Evolutionary conservation across 1,140 invertebrate species (phyloP).

Genomic region (Yoshiicerus persimilis): DNA sequence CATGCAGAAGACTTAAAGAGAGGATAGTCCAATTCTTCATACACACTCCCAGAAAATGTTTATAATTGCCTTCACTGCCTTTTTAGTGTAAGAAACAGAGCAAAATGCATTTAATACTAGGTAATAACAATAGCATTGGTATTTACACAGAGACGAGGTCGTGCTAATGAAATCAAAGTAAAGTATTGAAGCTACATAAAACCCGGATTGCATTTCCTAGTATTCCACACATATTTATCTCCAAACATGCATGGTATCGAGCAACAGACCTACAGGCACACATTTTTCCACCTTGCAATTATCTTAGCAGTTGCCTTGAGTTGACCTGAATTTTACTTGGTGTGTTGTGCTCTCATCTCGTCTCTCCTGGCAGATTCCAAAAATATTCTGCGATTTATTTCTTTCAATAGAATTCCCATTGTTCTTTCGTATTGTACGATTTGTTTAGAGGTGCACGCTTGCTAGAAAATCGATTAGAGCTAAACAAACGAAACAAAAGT

Average conservation of each 20-base stretch:
- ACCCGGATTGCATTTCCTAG: background rate
- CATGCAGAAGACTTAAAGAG: background rate
- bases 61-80: background rate
- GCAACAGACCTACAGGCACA: background rate
- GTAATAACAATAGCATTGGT: background rate
- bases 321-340: background rate
- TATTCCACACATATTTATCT: background rate
- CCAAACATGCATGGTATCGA: background rate
- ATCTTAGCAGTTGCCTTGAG: background rate
- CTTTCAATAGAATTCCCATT: background rate
- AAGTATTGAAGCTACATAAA: background rate
- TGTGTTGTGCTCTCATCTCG: background rate
- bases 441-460: background rate
- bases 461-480: conserved; percentile 3
- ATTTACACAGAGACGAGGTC: background rate
- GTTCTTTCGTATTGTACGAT: background rate
- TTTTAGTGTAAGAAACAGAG: background rate
- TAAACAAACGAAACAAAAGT: background rate
- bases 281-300: background rate
- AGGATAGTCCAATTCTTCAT: background rate
- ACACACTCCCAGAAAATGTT: background rate
- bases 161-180: background rate
- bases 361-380: background rate
- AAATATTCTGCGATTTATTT: conserved; percentile 8
- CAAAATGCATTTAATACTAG: background rate